Evolutionary conservation across 2,797 vertebrate genomes (phyloP).

Genomic region (Simalia tracyae): DNA sequence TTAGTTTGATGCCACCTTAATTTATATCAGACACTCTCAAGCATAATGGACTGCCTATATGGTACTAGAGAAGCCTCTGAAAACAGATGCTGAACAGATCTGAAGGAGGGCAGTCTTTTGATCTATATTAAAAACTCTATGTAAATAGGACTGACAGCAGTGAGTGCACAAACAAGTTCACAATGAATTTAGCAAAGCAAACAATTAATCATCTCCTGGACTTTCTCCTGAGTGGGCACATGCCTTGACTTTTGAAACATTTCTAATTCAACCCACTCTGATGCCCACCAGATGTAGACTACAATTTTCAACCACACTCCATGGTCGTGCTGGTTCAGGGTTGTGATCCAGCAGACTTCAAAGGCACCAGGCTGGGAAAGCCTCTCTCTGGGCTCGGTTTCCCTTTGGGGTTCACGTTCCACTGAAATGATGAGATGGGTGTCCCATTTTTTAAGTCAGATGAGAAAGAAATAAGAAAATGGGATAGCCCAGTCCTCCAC

Average conservation of each 20-base stretch:
- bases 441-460: neutral
- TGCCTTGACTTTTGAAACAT: neutral
- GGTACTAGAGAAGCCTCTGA: neutral
- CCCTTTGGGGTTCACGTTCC: neutral
- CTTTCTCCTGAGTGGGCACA: neutral
- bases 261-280: neutral
- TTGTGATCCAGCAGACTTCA: neutral
- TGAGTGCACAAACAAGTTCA: slow-evolving; percentile 13
- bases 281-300: neutral
- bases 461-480: neutral
- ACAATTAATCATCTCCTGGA: slow-evolving; percentile 27
- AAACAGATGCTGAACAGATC: neutral
- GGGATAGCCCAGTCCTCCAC: neutral
- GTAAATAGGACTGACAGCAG: neutral
- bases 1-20: neutral
- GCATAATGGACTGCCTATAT: neutral
- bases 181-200: neutral
- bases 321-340: neutral
- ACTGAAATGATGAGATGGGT: neutral
- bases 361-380: neutral
- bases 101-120: neutral
- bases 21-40: neutral
- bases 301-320: neutral
- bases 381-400: neutral
- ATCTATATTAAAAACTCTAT: neutral